phyloP scores from a whole-genome alignment of 2,797 vertebrate genomes.

The Myiotriccus ornatus region DNA sequence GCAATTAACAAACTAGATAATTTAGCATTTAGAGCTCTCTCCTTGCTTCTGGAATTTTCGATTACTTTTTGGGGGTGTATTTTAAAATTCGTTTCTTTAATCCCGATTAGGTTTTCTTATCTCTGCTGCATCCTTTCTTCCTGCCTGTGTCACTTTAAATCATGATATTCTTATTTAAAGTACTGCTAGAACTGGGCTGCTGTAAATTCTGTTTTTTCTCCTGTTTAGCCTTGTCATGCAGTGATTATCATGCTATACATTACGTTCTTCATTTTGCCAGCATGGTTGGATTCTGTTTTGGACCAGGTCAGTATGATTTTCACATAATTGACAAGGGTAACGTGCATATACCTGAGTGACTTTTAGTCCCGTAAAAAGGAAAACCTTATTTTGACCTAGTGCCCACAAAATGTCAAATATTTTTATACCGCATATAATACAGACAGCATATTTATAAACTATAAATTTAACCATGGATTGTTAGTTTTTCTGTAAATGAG shows the following conservation, averaged over 20 bases:
- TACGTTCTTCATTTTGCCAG: neutral
- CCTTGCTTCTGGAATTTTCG: neutral
- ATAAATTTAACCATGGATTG: constrained; percentile 79
- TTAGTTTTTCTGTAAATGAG: constrained; percentile 84
- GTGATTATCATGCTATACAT: neutral
- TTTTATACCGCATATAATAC: constrained; percentile 89
- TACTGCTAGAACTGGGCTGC: constrained; percentile 38
- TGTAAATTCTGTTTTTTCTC: neutral
- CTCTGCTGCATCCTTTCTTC: neutral
- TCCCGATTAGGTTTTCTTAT: neutral
- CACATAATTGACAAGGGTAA: constrained; percentile 58
- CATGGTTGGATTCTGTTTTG: neutral
- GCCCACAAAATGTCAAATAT: constrained; percentile 84
- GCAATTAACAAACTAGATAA: neutral
- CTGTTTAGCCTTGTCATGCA: constrained; percentile 5
- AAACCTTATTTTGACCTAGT: constrained; percentile 73
- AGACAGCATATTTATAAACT: constrained; percentile 93
- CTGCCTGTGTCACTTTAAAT: neutral
- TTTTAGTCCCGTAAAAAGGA: constrained; percentile 61
- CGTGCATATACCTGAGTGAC: constrained; percentile 80
- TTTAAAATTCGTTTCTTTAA: neutral
- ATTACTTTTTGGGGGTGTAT: neutral
- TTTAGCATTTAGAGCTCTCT: neutral
- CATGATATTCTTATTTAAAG: neutral
- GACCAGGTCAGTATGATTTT: constrained; percentile 40